Percentiles rank a stretch among this genome's conserved stretches.
Evolutionary conservation across 1,140 invertebrate species (phyloP).

Genomic region (Octopus sinensis): DNA sequence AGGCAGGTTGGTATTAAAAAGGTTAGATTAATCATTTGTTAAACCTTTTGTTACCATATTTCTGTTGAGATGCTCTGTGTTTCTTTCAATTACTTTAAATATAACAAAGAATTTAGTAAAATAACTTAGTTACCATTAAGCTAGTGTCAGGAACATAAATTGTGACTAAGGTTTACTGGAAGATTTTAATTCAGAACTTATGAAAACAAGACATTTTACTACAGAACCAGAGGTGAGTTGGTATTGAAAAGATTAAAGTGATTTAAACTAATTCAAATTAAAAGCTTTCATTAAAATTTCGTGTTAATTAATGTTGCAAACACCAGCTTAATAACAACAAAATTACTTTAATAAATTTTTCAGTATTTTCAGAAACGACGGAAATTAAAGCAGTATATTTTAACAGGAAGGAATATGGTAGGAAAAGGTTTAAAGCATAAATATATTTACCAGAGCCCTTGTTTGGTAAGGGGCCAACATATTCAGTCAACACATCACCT

Average conservation of each 20-base stretch:
- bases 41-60: no score
- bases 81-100: no score
- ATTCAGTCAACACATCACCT: conserved; percentile 74
- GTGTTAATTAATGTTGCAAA: not conserved
- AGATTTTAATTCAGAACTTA: no score
- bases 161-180: no score
- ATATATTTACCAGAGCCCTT: conserved; percentile 66
- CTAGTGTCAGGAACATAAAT: no score
- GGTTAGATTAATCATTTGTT: no score
- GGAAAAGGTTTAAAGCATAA: not conserved
- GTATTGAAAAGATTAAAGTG: not conserved
- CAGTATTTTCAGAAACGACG: not conserved
- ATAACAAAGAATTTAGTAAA: no score
- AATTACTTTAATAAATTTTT: not conserved
- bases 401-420: not conserved
- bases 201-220: no score
- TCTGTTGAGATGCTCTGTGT: no score
- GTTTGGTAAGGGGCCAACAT: conserved; percentile 83
- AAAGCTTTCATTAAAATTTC: not conserved
- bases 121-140: no score
- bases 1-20: no score
- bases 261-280: not conserved
- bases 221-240: no score
- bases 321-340: not conserved
- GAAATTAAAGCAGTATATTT: not conserved